Evolutionary conservation across 2,113 vertebrate genomes (phyloP), one percentile per base, ranked within the genome.

Genomic region (Neogobius melanostomus): DNA sequence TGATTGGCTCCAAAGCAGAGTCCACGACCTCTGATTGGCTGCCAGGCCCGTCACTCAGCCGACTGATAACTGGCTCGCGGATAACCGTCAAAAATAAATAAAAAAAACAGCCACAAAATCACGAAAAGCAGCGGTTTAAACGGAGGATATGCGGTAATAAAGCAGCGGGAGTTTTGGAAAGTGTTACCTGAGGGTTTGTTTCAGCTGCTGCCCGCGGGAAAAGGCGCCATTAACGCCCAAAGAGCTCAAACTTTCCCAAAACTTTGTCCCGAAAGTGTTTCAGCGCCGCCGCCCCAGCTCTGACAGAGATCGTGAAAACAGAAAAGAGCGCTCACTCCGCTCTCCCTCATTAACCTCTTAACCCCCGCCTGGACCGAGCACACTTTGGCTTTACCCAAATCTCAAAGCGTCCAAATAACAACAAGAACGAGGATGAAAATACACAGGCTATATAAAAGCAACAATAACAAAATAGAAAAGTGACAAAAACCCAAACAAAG

Each of bases 221-320:
- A 75, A 77, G 43, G 49, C 63, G 59, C 75, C 79, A 78, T 72
- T 56, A 12, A 77, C 67, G 61, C 69, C 54, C 43, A 45, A 53
- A 12, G 2, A 12, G n/a, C 9, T 11, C 10, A 1, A 83, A 83
- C 76, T 82, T 85, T 77, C 28, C 9, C 62, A 56, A 36, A 36
- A 68, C 70, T 86, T 28, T 82, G 44, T 49, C 48, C 70, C 16
- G 2, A 11, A 56, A 67, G 28, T 3, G 28, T 36, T 36, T 36
- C 28, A 36, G 59, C 65, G 59, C 60, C 48, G 59, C 69, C 43
- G 87, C 85, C 84, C 75, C 83, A 85, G 84, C 85, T 81, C 69
- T 52, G 68, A 54, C 64, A 3, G 50, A 87, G 87, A 85, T 78
- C 8, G 74, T 66, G 11, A 75, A 0, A 7, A 1, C 0, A 0